Conservation (phyloP, 2,888 invertebrate species). For the Stenolophus ochropezus region DNA sequence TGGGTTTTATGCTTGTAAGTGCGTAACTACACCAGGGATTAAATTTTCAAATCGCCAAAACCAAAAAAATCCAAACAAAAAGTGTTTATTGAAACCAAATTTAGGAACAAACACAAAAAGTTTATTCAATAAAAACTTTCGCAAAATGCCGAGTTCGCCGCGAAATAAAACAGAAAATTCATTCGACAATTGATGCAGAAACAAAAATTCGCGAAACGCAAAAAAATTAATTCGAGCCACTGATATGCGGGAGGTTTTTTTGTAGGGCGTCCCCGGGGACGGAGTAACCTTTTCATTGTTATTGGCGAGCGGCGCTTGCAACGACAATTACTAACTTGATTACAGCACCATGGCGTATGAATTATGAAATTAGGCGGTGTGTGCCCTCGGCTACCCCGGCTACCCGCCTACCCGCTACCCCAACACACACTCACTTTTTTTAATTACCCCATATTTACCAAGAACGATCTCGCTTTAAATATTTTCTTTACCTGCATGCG, state of each 20-base stretch:
- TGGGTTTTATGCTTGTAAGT: not conserved
- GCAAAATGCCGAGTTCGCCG: slow-evolving; percentile 41
- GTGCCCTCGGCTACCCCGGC: not conserved
- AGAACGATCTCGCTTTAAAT: not conserved
- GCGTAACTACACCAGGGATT: slow-evolving; percentile 21
- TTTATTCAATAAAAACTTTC: slow-evolving; percentile 51
- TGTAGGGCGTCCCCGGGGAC: slow-evolving; percentile 41
- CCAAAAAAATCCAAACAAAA: slow-evolving; percentile 50
- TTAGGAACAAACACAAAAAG: slow-evolving; percentile 49
- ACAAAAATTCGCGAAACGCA: slow-evolving; percentile 47
- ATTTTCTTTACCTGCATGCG: not conserved
- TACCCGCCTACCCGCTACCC: not conserved
- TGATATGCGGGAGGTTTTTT: slow-evolving; percentile 47
- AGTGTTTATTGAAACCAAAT: slow-evolving; percentile 50
- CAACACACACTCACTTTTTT: not conserved
- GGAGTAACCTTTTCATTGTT: slow-evolving; percentile 58
- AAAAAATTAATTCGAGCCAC: slow-evolving; percentile 57
- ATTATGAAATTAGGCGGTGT: slow-evolving; percentile 54
- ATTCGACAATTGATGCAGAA: slow-evolving; percentile 57
- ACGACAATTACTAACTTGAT: slow-evolving; percentile 59
- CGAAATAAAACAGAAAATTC: slow-evolving; percentile 54
- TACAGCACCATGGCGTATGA: slow-evolving; percentile 52
- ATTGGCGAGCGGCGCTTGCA: slow-evolving; percentile 52
- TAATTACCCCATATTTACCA: slow-evolving; percentile 21
- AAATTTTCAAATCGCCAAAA: slow-evolving; percentile 41